Evolutionary conservation across 2,797 vertebrate species (phyloP).

Genomic region (Rhynchotus rufescens): DNA sequence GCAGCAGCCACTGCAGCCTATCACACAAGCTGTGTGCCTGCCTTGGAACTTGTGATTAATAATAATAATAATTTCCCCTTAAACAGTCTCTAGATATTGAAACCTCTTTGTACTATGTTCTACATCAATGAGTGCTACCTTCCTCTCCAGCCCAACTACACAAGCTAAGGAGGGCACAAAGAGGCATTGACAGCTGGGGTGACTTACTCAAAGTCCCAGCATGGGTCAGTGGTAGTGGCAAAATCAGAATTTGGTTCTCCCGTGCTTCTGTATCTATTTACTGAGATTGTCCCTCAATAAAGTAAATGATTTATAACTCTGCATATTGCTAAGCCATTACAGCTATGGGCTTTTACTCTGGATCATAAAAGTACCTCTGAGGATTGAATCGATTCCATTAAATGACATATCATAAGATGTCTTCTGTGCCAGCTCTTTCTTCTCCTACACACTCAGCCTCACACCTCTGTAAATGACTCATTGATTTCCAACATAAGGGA

Average conservation of each 20-base stretch:
- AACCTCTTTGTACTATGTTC: not conserved
- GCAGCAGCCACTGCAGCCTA: not conserved
- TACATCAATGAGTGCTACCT: not conserved
- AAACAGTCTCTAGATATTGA: not conserved
- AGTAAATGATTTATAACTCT: not conserved
- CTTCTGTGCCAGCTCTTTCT: not conserved
- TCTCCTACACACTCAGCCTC: not conserved
- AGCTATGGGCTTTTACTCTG: conserved; percentile 7
- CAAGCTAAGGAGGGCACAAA: not conserved
- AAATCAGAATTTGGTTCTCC: not conserved
- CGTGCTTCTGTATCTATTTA: not conserved
- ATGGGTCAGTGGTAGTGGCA: not conserved
- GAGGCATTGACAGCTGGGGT: not conserved
- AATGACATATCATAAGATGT: not conserved
- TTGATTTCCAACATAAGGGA: not conserved
- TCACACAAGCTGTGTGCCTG: not conserved
- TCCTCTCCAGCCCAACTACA: not conserved
- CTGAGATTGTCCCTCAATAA: not conserved
- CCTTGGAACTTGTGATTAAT: not conserved
- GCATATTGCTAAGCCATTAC: not conserved
- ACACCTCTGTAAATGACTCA: not conserved
- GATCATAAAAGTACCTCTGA: not conserved
- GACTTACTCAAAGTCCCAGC: not conserved
- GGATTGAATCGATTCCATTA: not conserved
- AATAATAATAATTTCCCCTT: not conserved